phyloP scores from a whole-genome alignment of 2,888 invertebrate species.

The Caenorhabditis becei region DNA sequence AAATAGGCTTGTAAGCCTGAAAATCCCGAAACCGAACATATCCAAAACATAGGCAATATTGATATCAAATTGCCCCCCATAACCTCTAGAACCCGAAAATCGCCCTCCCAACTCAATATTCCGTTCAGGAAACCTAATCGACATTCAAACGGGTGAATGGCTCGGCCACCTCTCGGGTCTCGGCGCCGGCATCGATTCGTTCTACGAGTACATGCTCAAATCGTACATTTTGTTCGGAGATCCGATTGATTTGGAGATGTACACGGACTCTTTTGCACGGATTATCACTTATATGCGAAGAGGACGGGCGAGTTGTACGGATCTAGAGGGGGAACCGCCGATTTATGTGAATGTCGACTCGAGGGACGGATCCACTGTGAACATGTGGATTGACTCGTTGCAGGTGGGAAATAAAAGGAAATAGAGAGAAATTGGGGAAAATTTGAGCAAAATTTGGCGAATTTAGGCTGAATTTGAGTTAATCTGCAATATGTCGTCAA shows the following conservation, averaged over 20 bases:
- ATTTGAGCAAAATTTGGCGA: too few relatives aligned
- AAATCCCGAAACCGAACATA: too few relatives aligned
- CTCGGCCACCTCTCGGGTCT: constrained; percentile 85
- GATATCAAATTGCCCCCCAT: too few relatives aligned
- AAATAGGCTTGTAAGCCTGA: too few relatives aligned
- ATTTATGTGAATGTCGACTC: constrained; percentile 86
- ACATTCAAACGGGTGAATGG: constrained; percentile 86
- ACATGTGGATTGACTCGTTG: constrained; percentile 86
- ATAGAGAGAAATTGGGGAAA: too few relatives aligned
- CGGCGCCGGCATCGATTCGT: constrained; percentile 86
- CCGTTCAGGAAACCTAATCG: constrained; percentile 85
- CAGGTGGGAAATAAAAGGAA: too few relatives aligned
- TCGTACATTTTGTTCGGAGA: constrained; percentile 86
- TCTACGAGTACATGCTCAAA: constrained; percentile 86
- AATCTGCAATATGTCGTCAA: too few relatives aligned
- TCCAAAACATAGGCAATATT: too few relatives aligned
- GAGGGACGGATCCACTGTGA: constrained; percentile 85
- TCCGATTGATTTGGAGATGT: constrained; percentile 84
- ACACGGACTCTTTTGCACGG: constrained; percentile 84
- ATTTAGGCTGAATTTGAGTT: too few relatives aligned
- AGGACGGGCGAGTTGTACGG: constrained; percentile 82
- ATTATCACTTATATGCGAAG: constrained; percentile 85
- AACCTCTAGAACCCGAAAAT: too few relatives aligned
- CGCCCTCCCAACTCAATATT: too few relatives aligned
- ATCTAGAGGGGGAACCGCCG: constrained; percentile 85